phyloP scores from a whole-genome alignment of 1,140 invertebrate species.

The Drosophila ficusphila region DNA sequence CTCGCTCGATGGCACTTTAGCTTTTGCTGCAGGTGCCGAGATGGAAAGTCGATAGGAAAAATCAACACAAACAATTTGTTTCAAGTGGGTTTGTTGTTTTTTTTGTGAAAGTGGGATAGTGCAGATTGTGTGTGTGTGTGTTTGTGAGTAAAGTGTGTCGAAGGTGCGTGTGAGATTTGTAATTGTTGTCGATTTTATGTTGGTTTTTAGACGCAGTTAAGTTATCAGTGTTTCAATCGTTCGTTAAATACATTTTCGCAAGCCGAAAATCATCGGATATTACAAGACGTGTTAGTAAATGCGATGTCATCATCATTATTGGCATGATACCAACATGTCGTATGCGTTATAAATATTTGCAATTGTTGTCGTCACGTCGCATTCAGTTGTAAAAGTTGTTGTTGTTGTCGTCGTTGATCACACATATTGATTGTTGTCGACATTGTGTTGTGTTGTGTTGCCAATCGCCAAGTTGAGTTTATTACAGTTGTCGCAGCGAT shows the following conservation, averaged over 20 bases:
- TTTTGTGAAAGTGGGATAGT: conserved; percentile 5
- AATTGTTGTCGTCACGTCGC: conserved; percentile 39
- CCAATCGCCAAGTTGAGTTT: conserved; percentile 10
- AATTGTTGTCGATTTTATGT: conserved; percentile 34
- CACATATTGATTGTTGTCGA: conserved; percentile 41
- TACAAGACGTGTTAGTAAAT: conserved; percentile 83
- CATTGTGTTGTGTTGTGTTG: conserved; percentile 19
- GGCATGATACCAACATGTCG: conserved; percentile 58
- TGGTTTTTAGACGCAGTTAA: conserved; percentile 12
- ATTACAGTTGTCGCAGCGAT: conserved; percentile 25
- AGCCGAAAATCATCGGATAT: conserved; percentile 84
- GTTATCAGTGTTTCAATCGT: conserved; percentile 64
- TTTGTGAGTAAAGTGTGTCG: conserved; percentile 15
- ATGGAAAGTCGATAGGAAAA: neutral
- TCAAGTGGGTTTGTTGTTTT: neutral
- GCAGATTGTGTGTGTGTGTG: neutral
- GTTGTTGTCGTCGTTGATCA: conserved; percentile 39
- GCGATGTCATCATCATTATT: conserved; percentile 84
- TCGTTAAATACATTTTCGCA: conserved; percentile 79
- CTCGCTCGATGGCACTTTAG: conserved; percentile 26
- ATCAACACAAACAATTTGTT: conserved; percentile 6
- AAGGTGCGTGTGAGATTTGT: conserved; percentile 16
- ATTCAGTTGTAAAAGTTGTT: conserved; percentile 22
- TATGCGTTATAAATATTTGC: conserved; percentile 42
- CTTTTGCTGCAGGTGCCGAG: conserved; percentile 26